Conservation (phyloP, 2,797 vertebrate genomes). For the Acipenser transmontanus region DNA sequence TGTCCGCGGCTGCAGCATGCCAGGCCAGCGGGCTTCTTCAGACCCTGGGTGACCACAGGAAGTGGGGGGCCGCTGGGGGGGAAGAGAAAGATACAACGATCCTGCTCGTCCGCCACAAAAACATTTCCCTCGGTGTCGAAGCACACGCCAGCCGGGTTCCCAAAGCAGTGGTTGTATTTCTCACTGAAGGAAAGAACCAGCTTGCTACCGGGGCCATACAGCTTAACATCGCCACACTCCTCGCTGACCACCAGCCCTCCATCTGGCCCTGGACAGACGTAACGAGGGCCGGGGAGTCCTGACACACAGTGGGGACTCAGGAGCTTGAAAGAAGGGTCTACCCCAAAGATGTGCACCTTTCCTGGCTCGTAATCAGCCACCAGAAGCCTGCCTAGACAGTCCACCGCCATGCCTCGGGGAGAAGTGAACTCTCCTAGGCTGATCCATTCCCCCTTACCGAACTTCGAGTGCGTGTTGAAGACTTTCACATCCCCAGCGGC, state of each 20-base stretch:
- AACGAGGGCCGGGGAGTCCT: slow-evolving; percentile 42
- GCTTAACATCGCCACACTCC: slow-evolving; percentile 42
- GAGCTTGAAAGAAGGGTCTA: slow-evolving; percentile 30
- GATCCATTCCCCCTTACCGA: slow-evolving; percentile 42
- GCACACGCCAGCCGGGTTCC: slow-evolving; percentile 43
- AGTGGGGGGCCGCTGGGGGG: slow-evolving; percentile 29
- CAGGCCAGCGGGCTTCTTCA: slow-evolving; percentile 29
- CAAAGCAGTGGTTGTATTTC: slow-evolving; percentile 34
- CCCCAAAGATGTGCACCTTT: slow-evolving; percentile 38
- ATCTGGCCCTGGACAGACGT: neutral
- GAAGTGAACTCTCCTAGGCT: slow-evolving; percentile 35
- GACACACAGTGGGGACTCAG: slow-evolving; percentile 17
- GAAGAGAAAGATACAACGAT: slow-evolving; percentile 39
- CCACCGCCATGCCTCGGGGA: slow-evolving; percentile 42
- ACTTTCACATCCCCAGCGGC: slow-evolving; percentile 27
- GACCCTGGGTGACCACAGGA: slow-evolving; percentile 43
- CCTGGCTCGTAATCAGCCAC: slow-evolving; percentile 43
- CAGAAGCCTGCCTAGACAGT: slow-evolving; percentile 38
- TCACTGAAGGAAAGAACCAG: slow-evolving; percentile 37
- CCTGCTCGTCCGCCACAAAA: slow-evolving; percentile 43
- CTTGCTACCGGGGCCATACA: slow-evolving; percentile 37
- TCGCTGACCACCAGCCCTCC: slow-evolving; percentile 47
- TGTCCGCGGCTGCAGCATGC: slow-evolving; percentile 30
- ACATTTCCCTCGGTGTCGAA: slow-evolving; percentile 35
- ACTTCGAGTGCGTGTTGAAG: slow-evolving; percentile 34